These are phyloP conservation scores for Drosophila mayaguana DNA, from an alignment of 2,888 invertebrate species.

Conservation along the genomic window DNA sequence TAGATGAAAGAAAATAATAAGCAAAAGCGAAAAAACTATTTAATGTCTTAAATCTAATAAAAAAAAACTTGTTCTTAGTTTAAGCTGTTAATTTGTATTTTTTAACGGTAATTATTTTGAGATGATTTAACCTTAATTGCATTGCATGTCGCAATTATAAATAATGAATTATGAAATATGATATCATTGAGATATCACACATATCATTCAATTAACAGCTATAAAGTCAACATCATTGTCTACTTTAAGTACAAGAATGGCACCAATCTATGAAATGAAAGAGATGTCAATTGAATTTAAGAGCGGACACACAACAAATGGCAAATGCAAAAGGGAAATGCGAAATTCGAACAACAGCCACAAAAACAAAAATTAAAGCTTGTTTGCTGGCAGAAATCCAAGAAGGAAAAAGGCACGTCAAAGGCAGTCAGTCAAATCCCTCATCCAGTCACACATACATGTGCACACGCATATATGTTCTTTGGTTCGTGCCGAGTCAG, in stretches of 20 bases:
- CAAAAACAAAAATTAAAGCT: conserved; percentile 16
- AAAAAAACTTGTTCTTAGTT: background rate
- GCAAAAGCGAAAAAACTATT: background rate
- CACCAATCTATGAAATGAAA: conserved; percentile 14
- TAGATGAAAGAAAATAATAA: background rate
- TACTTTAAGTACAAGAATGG: conserved; percentile 1
- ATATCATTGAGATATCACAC: conserved; percentile 15
- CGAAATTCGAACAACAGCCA: conserved; percentile 6
- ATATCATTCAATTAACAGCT: conserved; percentile 25
- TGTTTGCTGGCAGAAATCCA: conserved; percentile 36
- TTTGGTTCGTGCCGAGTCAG: conserved; percentile 51
- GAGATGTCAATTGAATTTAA: conserved; percentile 30
- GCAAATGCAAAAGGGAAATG: conserved; percentile 2
- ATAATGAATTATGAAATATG: conserved; percentile 9
- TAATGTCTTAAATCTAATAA: background rate
- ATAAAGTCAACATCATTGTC: conserved; percentile 43
- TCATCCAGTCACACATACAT: conserved; percentile 23
- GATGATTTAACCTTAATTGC: conserved; percentile 15
- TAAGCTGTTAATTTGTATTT: background rate
- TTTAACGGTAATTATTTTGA: conserved; percentile 17
- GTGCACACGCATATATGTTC: background rate
- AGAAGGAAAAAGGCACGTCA: conserved; percentile 36
- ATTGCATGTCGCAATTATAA: conserved; percentile 8
- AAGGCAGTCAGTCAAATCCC: conserved; percentile 24
- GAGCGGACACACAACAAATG: conserved; percentile 9